Evolutionary conservation across 1,140 invertebrate species (phyloP).

Genomic region (Eueides isabella): DNA sequence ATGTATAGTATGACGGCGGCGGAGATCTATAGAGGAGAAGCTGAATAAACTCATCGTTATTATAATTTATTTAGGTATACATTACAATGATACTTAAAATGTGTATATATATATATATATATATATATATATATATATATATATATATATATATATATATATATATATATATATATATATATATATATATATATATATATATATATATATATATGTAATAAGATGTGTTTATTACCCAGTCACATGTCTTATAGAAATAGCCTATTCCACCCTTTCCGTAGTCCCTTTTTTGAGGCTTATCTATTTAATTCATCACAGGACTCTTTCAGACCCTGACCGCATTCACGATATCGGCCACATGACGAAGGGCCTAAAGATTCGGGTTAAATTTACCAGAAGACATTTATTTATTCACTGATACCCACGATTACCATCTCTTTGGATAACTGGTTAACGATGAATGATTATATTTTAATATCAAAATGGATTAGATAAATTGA

Average conservation of each 20-base stretch:
- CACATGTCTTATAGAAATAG: slow-evolving; percentile 42
- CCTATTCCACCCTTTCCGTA: slow-evolving; percentile 52
- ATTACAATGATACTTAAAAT: too few species aligned
- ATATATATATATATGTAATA: background rate
- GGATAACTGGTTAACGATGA: slow-evolving; percentile 44
- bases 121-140: too few species aligned
- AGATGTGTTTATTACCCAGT: slow-evolving; percentile 32
- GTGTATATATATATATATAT: too few species aligned
- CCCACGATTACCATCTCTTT: slow-evolving; percentile 68
- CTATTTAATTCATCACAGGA: slow-evolving; percentile 80
- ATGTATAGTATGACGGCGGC: slow-evolving; percentile 14
- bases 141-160: too few species aligned
- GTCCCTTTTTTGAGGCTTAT: slow-evolving; percentile 75
- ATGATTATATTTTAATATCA: slow-evolving; percentile 41
- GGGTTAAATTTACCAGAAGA: slow-evolving; percentile 81
- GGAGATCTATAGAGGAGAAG: background rate
- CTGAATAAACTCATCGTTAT: background rate
- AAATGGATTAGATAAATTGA: slow-evolving; percentile 27
- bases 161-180: too few species aligned
- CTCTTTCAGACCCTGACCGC: slow-evolving; percentile 76
- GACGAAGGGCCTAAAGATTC: slow-evolving; percentile 68
- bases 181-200: too few species aligned
- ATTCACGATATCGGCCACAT: slow-evolving; percentile 76
- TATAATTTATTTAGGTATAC: too few species aligned
- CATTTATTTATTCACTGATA: slow-evolving; percentile 78